These are phyloP conservation scores for Danaus plexippus DNA, from an alignment of 1,140 invertebrate species.

Conservation along the genomic window DNA sequence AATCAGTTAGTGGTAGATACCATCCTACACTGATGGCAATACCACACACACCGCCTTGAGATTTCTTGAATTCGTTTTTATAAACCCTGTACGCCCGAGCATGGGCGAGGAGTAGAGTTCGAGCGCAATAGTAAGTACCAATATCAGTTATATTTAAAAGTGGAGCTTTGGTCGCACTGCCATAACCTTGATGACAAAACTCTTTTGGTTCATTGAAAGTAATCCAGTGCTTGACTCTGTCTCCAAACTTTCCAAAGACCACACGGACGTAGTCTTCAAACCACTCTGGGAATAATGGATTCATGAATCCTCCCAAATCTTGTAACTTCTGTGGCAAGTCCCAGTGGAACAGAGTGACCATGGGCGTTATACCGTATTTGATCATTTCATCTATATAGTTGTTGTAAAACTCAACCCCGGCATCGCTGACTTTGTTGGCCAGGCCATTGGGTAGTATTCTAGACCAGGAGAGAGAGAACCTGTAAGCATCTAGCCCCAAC, in stretches of 20 bases:
- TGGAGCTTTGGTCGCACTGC: constrained; percentile 35
- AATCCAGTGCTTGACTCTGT: constrained; percentile 57
- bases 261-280: constrained; percentile 71
- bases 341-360: constrained; percentile 49
- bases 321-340: constrained; percentile 40
- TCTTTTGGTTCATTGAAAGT: constrained; percentile 65
- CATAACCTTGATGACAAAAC: constrained; percentile 50
- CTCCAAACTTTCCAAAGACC: constrained; percentile 62
- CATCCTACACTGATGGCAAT: constrained; percentile 72
- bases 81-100: constrained; percentile 69
- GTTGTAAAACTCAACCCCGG: constrained; percentile 72
- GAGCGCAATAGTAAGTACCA: constrained; percentile 68
- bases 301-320: constrained; percentile 39
- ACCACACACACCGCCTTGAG: constrained; percentile 64
- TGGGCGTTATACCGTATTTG: constrained; percentile 44
- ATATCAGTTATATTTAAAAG: constrained; percentile 43
- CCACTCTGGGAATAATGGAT: constrained; percentile 42
- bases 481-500: constrained; percentile 59
- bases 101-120: constrained; percentile 72
- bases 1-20: constrained; percentile 65
- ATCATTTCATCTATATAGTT: constrained; percentile 69
- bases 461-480: constrained; percentile 77
- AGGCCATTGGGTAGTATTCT: constrained; percentile 72
- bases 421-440: constrained; percentile 60
- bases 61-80: constrained; percentile 39